Evolutionary conservation across 2,888 invertebrate species (phyloP).

Genomic region (Cephonodes hylas): DNA sequence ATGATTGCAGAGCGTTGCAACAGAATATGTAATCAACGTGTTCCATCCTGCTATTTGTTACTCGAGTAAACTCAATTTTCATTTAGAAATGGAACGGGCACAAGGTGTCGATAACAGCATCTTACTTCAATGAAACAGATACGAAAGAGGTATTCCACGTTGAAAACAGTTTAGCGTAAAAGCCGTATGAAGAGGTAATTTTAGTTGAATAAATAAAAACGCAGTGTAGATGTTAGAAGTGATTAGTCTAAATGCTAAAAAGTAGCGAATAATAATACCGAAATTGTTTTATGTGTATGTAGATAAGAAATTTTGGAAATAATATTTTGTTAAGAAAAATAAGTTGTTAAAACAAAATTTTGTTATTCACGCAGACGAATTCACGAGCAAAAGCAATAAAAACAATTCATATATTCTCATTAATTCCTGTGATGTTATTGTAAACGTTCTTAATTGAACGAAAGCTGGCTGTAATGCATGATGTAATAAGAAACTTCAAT

Average conservation of each 20-base stretch:
- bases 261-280: no score
- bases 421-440: no score
- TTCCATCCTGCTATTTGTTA: neutral
- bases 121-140: constrained; percentile 14
- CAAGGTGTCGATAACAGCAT: constrained; percentile 29
- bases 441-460: no score
- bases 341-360: no score
- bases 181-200: neutral
- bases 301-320: no score
- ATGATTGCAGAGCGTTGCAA: neutral
- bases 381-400: no score
- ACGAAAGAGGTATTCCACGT: neutral
- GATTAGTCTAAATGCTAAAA: neutral
- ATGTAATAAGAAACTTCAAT: neutral
- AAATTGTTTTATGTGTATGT: no score
- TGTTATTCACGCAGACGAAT: no score
- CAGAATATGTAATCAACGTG: neutral
- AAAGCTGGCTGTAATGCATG: no score
- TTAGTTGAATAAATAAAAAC: no score
- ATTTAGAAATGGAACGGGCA: constrained; percentile 14
- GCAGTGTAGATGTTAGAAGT: neutral
- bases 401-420: no score
- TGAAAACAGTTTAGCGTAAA: neutral
- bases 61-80: constrained; percentile 25
- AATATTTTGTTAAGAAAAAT: no score